Percentiles rank a stretch among this genome's conserved stretches.
phyloP scores from a whole-genome alignment of 2,113 vertebrate genomes.

The Actinemys pallida region DNA sequence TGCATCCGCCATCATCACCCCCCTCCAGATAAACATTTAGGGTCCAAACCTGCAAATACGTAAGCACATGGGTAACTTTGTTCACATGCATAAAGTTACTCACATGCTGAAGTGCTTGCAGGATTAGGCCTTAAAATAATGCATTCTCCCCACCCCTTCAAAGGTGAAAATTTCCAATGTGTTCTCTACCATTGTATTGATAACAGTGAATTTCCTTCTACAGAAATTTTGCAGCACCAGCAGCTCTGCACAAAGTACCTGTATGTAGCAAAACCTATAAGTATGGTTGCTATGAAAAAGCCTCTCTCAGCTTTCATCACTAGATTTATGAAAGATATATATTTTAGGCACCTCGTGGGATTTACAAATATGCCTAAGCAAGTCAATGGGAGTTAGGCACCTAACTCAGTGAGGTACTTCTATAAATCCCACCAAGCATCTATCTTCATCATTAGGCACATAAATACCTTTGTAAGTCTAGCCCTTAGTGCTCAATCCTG shows the following conservation, averaged over 20 bases:
- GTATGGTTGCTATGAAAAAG: neutral
- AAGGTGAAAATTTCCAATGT: neutral
- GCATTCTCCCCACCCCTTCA: neutral
- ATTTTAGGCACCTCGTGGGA: neutral
- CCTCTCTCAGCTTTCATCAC: neutral
- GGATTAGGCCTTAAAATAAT: neutral
- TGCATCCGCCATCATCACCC: neutral
- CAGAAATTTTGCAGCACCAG: neutral
- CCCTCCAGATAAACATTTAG: neutral
- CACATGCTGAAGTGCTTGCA: neutral
- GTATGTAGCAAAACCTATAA: neutral
- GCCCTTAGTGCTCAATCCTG: neutral
- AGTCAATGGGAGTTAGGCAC: neutral
- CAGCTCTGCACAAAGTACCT: neutral
- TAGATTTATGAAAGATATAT: accelerated
- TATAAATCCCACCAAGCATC: neutral
- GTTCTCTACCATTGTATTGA: neutral
- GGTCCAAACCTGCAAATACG: neutral
- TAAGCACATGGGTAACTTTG: neutral
- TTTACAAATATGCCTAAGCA: neutral
- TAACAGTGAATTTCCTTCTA: neutral
- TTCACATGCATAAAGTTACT: neutral
- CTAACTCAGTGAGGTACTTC: neutral
- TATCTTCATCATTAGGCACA: neutral
- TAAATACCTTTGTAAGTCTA: neutral